Evolutionary conservation across 2,113 vertebrate species (phyloP), one percentile per base, ranked within the genome.

Genomic region (Opisthocomus hoazin): DNA sequence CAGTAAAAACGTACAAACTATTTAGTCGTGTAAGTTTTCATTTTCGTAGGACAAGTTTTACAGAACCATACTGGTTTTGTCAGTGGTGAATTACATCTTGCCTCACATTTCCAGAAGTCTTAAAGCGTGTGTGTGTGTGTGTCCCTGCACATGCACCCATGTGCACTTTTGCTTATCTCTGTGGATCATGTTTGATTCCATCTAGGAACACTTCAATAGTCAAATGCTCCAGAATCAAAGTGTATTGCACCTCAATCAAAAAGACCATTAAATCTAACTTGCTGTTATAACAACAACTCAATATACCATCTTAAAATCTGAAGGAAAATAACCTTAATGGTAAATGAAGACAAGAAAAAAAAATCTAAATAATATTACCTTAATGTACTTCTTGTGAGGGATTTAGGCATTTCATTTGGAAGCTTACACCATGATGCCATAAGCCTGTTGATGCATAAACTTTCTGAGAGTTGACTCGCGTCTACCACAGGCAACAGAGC

Each of bases 121-220:
- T 21, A 36, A 15, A 12, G 36, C 3, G 15, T 3, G 15, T 46
- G 29, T 9, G 15, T 45, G 15, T 13, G 2, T 12, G 27, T 27
- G 20, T 3, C n/a, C n/a, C n/a, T n/a, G 5, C 1, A 2, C 12
- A 17, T 1, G 1, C 63, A 48, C 14, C 3, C 37, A 6, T 7
- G 26, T 36, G 50, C 10, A 8, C 18, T 32, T 68, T 6, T 13
- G 46, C 51, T 26, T 39, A 48, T 41, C 37, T 73, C 50, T 20
- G 14, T 2, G 2, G 32, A 30, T 32, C 3, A 0, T 0, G 0
- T 26, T 69, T 51, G 39, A 39, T 58, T 84, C 63, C 30, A 51
- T 26, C 41, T 27, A 37, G 34, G 34, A 79, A 46, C 24, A 75
- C 22, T 64, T 63, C 45, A 60, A 27, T 10, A 60, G 27, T 26